Conservation (phyloP, 2,113 vertebrate genomes). For the Heterotilapia buettikoferi region DNA sequence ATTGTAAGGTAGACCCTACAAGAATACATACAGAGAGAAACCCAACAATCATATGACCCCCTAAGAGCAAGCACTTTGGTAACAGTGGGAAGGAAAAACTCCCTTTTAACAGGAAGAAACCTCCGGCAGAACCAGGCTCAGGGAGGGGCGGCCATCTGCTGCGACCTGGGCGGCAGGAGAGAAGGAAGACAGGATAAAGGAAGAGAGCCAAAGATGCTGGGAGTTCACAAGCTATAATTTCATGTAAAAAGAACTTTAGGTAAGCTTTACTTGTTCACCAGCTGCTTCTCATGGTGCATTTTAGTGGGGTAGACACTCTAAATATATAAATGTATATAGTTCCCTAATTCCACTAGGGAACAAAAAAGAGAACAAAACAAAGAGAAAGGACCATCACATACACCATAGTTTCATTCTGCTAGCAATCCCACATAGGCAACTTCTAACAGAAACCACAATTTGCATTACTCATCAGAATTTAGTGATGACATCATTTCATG, state of each 20-base stretch:
- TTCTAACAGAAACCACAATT: background rate
- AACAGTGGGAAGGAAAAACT: background rate
- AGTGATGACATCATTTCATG: background rate
- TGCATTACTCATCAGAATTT: background rate
- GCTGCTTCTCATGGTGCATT: rapidly evolving
- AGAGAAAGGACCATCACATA: background rate
- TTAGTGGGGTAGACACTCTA: background rate
- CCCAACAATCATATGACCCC: background rate
- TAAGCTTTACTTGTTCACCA: background rate
- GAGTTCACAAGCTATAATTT: background rate
- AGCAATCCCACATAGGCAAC: background rate
- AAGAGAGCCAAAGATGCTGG: background rate
- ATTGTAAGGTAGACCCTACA: background rate
- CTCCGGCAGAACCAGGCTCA: background rate
- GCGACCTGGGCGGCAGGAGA: background rate
- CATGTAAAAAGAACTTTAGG: background rate
- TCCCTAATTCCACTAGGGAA: background rate
- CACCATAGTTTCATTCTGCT: background rate
- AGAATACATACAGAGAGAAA: background rate
- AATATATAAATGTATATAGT: background rate
- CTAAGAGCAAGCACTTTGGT: background rate
- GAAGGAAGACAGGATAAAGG: background rate
- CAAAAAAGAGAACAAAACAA: background rate
- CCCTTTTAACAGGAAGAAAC: background rate
- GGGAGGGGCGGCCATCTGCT: background rate